A percentile compares a stretch with the other conserved stretches of the same genome.
Evolutionary conservation across 2,797 vertebrate genomes (phyloP).

Genomic region (Epinephelus coioides): DNA sequence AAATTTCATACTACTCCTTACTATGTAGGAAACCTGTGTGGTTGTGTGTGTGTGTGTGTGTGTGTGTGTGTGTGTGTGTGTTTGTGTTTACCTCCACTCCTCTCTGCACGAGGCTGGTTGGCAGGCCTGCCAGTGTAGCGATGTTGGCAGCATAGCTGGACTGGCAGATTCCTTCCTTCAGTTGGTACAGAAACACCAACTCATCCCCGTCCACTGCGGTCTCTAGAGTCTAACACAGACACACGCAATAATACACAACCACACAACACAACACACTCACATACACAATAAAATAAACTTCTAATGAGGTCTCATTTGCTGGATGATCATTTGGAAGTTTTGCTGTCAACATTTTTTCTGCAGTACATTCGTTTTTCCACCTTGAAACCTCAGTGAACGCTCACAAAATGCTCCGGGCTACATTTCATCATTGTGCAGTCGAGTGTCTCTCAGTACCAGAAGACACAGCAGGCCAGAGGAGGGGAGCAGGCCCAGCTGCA

Average conservation of each 20-base stretch:
- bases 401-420: slow-evolving; percentile 29
- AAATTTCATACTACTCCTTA: no score
- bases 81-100: slow-evolving; percentile 88
- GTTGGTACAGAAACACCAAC: slow-evolving; percentile 95
- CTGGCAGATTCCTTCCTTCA: slow-evolving; percentile 92
- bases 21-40: no score
- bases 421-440: slow-evolving; percentile 10
- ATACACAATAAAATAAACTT: slow-evolving; percentile 19
- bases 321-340: slow-evolving; percentile 24
- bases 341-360: slow-evolving; percentile 25
- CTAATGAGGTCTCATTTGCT: slow-evolving; percentile 31
- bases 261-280: slow-evolving; percentile 17
- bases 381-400: slow-evolving; percentile 18
- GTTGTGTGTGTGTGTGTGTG: background rate
- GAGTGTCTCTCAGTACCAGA: slow-evolving; percentile 80
- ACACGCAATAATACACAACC: slow-evolving; percentile 17
- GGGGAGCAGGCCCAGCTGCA: slow-evolving; percentile 92
- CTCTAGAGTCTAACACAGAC: slow-evolving; percentile 89
- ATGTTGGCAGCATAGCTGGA: slow-evolving; percentile 95
- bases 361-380: slow-evolving; percentile 21
- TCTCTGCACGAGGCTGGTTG: slow-evolving; percentile 88
- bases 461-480: slow-evolving; percentile 88
- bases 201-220: slow-evolving; percentile 94
- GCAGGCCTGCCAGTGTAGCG: slow-evolving; percentile 93
- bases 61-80: slow-evolving; percentile 27